Evolutionary conservation across 2,113 vertebrate species (phyloP).

Genomic region (Oriolus oriolus): DNA sequence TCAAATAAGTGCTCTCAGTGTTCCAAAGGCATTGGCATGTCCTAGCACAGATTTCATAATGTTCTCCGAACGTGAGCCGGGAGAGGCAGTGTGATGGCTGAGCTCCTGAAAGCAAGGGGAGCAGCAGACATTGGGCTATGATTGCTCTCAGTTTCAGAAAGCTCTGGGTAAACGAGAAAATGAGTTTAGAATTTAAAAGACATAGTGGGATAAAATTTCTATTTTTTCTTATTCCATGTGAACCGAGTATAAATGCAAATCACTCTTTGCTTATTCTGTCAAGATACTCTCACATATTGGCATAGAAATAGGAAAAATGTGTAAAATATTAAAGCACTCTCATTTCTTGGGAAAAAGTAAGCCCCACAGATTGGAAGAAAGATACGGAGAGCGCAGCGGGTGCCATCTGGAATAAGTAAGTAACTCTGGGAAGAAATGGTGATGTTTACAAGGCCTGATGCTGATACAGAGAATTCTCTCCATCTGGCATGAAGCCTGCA

Average conservation of each 20-base stretch:
- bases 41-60: constrained; percentile 7
- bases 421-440: constrained; percentile 29
- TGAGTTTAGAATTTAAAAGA: neutral
- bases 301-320: constrained; percentile 5
- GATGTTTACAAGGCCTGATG: constrained; percentile 20
- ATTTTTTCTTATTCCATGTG: neutral
- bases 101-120: neutral
- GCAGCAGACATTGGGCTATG: neutral
- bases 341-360: constrained; percentile 1
- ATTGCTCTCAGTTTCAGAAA: neutral
- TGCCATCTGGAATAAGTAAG: constrained; percentile 45
- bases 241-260: neutral
- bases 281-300: neutral
- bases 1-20: neutral
- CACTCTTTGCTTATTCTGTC: neutral
- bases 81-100: neutral
- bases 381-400: neutral
- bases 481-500: constrained; percentile 25
- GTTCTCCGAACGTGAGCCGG: neutral
- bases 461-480: constrained; percentile 31
- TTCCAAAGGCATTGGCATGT: neutral
- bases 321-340: neutral
- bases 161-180: neutral
- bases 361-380: neutral
- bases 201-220: neutral